phyloP scores from a whole-genome alignment of 2,888 invertebrate species.

The Chalcis sispes region DNA sequence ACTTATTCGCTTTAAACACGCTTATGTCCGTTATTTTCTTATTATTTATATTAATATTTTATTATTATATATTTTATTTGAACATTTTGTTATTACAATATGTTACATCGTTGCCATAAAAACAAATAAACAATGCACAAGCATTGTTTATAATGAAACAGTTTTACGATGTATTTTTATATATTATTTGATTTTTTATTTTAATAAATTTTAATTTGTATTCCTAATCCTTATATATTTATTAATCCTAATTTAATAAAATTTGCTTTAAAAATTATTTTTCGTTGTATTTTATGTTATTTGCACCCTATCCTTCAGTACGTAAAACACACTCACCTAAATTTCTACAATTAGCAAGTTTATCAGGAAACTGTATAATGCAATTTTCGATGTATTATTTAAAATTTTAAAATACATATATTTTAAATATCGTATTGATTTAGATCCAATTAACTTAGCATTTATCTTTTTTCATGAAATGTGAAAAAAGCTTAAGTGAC shows the following conservation, averaged over 20 bases:
- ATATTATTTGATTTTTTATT: slow-evolving; percentile 30
- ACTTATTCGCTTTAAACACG: slow-evolving; percentile 28
- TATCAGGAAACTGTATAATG: no score
- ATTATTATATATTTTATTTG: slow-evolving; percentile 25
- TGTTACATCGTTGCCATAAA: slow-evolving; percentile 46
- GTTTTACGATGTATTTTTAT: slow-evolving; percentile 46
- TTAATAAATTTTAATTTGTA: slow-evolving; percentile 41
- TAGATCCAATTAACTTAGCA: no score
- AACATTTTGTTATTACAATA: slow-evolving; percentile 20
- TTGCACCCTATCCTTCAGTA: slow-evolving; percentile 21
- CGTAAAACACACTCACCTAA: no score
- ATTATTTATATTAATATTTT: slow-evolving; percentile 33
- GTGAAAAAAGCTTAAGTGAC: no score
- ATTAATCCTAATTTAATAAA: slow-evolving; percentile 53
- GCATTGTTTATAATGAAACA: slow-evolving; percentile 20
- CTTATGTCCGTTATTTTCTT: slow-evolving; percentile 33
- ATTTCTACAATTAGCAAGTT: no score
- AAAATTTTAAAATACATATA: no score
- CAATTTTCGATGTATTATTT: not conserved
- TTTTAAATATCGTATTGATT: no score
- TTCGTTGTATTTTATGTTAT: slow-evolving; percentile 23
- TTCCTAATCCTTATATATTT: slow-evolving; percentile 51
- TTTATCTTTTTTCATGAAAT: no score
- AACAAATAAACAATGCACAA: slow-evolving; percentile 11
- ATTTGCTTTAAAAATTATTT: slow-evolving; percentile 45